These are phyloP conservation scores for Pangasianodon gigas DNA, from an alignment of 2,113 vertebrate genomes.

Conservation along the genomic window DNA sequence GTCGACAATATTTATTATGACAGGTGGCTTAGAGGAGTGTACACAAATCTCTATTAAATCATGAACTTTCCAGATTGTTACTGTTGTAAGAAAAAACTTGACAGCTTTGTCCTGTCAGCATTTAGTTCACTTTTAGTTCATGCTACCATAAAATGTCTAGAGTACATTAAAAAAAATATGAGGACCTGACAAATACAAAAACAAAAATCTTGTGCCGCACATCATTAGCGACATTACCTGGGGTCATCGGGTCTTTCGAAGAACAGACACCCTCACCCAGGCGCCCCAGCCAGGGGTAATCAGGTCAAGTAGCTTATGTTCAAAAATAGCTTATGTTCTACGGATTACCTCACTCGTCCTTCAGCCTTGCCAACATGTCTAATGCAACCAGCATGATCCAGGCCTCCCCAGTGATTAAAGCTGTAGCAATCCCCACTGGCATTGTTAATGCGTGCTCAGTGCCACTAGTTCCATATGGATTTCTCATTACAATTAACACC, in stretches of 20 bases:
- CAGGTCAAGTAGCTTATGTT: background rate
- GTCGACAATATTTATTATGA: background rate
- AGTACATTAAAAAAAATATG: background rate
- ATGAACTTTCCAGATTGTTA: background rate
- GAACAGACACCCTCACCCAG: background rate
- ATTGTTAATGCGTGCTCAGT: background rate
- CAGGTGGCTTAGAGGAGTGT: background rate
- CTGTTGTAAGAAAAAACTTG: background rate
- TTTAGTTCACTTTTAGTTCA: background rate
- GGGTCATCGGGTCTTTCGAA: background rate
- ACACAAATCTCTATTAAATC: background rate
- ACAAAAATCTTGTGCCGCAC: background rate
- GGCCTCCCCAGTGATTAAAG: background rate
- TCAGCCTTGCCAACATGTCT: background rate
- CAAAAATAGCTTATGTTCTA: background rate
- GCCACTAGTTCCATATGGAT: background rate
- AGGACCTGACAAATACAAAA: background rate
- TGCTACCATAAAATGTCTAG: background rate
- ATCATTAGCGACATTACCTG: background rate
- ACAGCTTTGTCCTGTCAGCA: background rate
- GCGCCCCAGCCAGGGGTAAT: background rate
- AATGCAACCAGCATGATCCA: background rate
- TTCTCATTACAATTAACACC: slow-evolving; percentile 15
- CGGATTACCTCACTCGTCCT: background rate
- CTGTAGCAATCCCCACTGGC: background rate